Base-by-base conservation (phyloP, 2,113 vertebrate genomes). In the Semnornis frantzii region DNA sequence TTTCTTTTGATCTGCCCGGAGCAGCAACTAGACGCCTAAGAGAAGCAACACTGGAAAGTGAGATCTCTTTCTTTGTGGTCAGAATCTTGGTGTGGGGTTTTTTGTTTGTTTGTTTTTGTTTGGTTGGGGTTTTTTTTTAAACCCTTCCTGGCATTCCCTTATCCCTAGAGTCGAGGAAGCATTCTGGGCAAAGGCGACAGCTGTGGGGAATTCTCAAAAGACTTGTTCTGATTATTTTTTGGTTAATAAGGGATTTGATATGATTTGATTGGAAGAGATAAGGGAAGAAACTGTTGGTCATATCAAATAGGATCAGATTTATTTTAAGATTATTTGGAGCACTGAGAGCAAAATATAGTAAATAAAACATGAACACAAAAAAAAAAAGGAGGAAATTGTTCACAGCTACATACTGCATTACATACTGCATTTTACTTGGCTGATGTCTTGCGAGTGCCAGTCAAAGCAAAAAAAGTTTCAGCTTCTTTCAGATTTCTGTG, bases 281-380 rank as follows among this genome's bases (percentile, higher is more conserved):
- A 71, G 31, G 33, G 69, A 77, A 88, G 89, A 93, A 92, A 72
- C 44, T 46, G 44, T 55, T 86, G 70, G 79, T 80, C 78, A 92
- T 92, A 95, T 81, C 85, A 93, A 91, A 85, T 64, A 93, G 69
- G 76, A 95, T 81, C 42, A 90, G 82, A 91, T 85, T 83, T 87
- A 92, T 87, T 91, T 94, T 78, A 90, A 94, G 90, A 91, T 92
- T 94, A 94, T 90, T 64, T 77, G 65, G 52, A 94, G 65, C 73
- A 85, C 72, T 33, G 64, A 91, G 63, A 93, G 31, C 37, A 90
- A 81, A 72, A 57, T 34, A 77, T 2, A 80, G 83, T 89, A 94
- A 94, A 95, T 91, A 95, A 95, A 94, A 94, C 87, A 93, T 60
- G 80, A 94, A 82, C 66, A 85, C 27, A 79, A 86, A 88, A 87